These are phyloP conservation scores for Trachelipus rathkii DNA, from an alignment of 1,140 invertebrate genomes.

Conservation along the genomic window DNA sequence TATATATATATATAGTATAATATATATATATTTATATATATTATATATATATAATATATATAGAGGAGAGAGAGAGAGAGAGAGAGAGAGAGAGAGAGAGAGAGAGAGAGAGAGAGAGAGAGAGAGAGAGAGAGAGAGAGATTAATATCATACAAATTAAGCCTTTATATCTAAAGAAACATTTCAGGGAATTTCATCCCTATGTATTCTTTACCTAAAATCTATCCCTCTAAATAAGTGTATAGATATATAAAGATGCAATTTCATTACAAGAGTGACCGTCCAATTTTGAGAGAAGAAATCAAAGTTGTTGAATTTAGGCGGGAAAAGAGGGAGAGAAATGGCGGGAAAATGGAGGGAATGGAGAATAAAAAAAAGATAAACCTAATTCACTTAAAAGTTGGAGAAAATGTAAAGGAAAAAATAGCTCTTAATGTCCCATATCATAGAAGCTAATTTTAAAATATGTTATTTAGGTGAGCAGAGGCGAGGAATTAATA, in stretches of 20 bases:
- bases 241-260: not conserved
- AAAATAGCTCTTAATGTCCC: not conserved
- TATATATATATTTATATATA: too few species aligned
- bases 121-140: too few species aligned
- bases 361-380: not conserved
- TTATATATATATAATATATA: too few species aligned
- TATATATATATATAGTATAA: too few species aligned
- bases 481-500: not conserved
- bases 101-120: too few species aligned
- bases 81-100: too few species aligned
- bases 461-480: not conserved
- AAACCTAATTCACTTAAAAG: constrained; percentile 3
- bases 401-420: not conserved
- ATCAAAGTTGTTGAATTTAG: constrained; percentile 5
- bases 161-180: too few species aligned
- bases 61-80: too few species aligned
- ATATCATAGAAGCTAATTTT: not conserved
- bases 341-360: not conserved
- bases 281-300: not conserved
- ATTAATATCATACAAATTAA: too few species aligned
- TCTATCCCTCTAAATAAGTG: not conserved
- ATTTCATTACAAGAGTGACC: constrained; percentile 3
- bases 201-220: not conserved
- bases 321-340: not conserved
- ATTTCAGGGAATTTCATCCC: not conserved